These are phyloP conservation scores for Cordilura impudica DNA, from an alignment of 2,888 invertebrate genomes.

Conservation along the genomic window DNA sequence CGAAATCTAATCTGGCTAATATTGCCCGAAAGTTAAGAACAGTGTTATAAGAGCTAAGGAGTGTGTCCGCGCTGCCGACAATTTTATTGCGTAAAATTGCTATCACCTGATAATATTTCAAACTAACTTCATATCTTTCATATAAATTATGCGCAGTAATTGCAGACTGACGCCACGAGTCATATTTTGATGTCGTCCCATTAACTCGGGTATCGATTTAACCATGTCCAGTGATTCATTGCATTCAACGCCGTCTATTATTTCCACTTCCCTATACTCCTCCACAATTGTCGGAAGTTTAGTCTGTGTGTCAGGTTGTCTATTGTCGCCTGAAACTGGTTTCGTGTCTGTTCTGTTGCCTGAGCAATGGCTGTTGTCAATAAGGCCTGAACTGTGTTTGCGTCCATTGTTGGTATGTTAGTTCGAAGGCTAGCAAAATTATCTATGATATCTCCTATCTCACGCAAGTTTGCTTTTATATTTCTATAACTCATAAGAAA, in stretches of 20 bases:
- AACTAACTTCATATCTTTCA: neutral
- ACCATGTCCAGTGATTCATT: too few relatives aligned
- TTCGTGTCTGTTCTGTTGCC: too few relatives aligned
- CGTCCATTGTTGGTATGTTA: too few relatives aligned
- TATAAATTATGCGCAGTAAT: conserved; percentile 25
- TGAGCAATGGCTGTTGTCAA: too few relatives aligned
- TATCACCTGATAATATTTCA: conserved; percentile 9
- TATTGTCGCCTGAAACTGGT: too few relatives aligned
- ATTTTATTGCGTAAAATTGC: conserved; percentile 19
- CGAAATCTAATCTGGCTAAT: conserved; percentile 26
- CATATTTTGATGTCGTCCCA: conserved; percentile 4
- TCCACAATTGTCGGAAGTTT: neutral
- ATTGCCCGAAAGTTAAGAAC: conserved; percentile 33
- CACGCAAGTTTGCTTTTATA: too few relatives aligned
- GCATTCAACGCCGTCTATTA: neutral
- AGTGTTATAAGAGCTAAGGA: too few relatives aligned
- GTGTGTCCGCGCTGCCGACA: conserved; percentile 10
- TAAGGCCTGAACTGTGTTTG: too few relatives aligned
- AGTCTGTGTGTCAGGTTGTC: too few relatives aligned
- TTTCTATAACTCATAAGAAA: too few relatives aligned
- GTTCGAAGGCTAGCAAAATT: too few relatives aligned
- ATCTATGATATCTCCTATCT: too few relatives aligned
- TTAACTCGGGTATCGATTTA: neutral
- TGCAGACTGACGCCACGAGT: conserved; percentile 19
- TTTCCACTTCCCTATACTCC: neutral